Evolutionary conservation across 2,797 vertebrate species (phyloP), one percentile per base, ranked within the genome.

Genomic region (Vireo griseus): DNA sequence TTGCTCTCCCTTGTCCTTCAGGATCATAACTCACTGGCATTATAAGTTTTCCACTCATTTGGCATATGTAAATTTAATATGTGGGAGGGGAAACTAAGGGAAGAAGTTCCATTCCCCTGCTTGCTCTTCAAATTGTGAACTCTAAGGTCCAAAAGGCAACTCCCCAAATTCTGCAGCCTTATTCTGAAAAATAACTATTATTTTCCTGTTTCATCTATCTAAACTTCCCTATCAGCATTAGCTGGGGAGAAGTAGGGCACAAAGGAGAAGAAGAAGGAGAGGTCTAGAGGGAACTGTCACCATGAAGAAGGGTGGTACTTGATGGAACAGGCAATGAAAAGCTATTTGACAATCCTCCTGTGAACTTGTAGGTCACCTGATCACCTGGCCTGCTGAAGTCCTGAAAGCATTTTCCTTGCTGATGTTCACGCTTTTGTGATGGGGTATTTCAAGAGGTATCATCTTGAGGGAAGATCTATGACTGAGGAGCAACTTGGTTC

Each of bases 1-100:
- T 83, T 66, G 11, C 58, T 85, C 83, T 69, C 22, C 16, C 16
- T 78, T 69, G 42, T 75, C 39, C 39, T 72, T 92, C 76, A 78
- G 45, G 14, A 61, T 31, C 51, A 24, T 84, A 68, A 51, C 20
- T 78, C 2, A 2, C 16, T 95, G 75, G 11, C 9, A n/a, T 52
- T 59, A 11, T 16, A 95, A 58, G 14, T 86, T 93, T 92, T 81
- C 28, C 51, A 44, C 18, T 84, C 57, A 58, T 69, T 58, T 59
- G 59, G 14, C 31, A 19, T 68, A 61, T 35, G 81, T 51, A 52
- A 57, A 71, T 74, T 54, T 84, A 78, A 19, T 81, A 52, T 79
- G 40, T 68, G 58, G 11, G 35, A 86, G 35, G 5, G 20, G 5
- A 78, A 93, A 55, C 4, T 31, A 47, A 19, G 17, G 40, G 35